A percentile compares a stretch with the other conserved stretches of the same genome.
Conservation (phyloP, 1,140 invertebrate species). For the Pomacea maculata region DNA sequence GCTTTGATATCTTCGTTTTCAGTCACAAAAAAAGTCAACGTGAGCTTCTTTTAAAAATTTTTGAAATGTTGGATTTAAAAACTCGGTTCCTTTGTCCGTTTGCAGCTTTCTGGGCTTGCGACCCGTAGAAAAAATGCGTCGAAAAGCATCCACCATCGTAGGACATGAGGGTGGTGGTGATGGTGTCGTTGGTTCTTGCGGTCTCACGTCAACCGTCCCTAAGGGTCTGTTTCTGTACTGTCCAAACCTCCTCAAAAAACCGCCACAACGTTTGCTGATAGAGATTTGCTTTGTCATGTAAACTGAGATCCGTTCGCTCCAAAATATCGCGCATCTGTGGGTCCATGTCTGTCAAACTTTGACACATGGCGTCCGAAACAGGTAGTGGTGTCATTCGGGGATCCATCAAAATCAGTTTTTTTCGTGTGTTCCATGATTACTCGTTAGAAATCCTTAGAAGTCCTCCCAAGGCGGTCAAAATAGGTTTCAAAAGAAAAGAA, state of each 20-base stretch:
- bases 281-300: no score
- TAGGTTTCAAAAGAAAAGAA: background rate
- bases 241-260: no score
- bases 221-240: no score
- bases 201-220: no score
- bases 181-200: no score
- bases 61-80: conserved; percentile 13
- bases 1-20: conserved; percentile 64
- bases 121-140: conserved; percentile 30
- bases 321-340: background rate
- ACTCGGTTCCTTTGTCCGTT: conserved; percentile 27
- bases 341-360: conserved; percentile 5
- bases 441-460: no score
- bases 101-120: conserved; percentile 11
- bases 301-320: no score
- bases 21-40: conserved; percentile 17
- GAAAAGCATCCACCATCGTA: no score
- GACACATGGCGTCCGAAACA: background rate
- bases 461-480: background rate
- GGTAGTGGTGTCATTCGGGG: background rate
- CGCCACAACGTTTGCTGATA: no score
- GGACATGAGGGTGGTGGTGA: no score
- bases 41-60: no score
- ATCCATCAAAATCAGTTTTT: conserved; percentile 11
- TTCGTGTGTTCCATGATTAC: background rate